phyloP scores from a whole-genome alignment of 2,113 vertebrate genomes.

The Syngnathus typhle region DNA sequence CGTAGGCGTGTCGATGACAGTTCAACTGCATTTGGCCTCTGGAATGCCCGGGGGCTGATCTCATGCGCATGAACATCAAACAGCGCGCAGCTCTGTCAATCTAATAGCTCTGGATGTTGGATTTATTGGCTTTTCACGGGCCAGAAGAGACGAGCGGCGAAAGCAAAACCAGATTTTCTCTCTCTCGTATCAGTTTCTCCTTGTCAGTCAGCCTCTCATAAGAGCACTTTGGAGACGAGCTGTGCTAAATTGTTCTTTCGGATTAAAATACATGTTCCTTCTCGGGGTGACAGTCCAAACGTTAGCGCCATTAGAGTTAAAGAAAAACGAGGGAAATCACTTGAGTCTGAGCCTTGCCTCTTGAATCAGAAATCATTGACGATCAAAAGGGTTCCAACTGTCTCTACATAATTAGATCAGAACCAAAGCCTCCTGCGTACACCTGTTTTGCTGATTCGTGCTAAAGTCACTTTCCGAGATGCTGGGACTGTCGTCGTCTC shows the following conservation, averaged over 20 bases:
- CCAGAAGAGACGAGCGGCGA: constrained; percentile 49
- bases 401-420: background rate
- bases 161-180: constrained; percentile 68
- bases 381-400: background rate
- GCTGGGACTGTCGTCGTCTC: background rate
- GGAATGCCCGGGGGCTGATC: constrained; percentile 61
- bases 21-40: constrained; percentile 57
- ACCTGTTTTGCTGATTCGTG: background rate
- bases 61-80: constrained; percentile 69
- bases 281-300: background rate
- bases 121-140: constrained; percentile 61
- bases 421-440: background rate
- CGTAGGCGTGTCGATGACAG: constrained; percentile 54
- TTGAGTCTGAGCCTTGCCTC: background rate
- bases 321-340: background rate
- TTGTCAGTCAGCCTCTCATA: constrained; percentile 52
- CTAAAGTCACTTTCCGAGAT: background rate
- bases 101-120: constrained; percentile 57
- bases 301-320: background rate
- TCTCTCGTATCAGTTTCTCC: constrained; percentile 54
- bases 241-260: constrained; percentile 14
- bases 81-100: constrained; percentile 56
- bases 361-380: background rate
- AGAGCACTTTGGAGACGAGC: constrained; percentile 25
- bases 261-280: constrained; percentile 19